Evolutionary conservation across 2,797 vertebrate genomes (phyloP).

Genomic region (Hyperoplus immaculatus): DNA sequence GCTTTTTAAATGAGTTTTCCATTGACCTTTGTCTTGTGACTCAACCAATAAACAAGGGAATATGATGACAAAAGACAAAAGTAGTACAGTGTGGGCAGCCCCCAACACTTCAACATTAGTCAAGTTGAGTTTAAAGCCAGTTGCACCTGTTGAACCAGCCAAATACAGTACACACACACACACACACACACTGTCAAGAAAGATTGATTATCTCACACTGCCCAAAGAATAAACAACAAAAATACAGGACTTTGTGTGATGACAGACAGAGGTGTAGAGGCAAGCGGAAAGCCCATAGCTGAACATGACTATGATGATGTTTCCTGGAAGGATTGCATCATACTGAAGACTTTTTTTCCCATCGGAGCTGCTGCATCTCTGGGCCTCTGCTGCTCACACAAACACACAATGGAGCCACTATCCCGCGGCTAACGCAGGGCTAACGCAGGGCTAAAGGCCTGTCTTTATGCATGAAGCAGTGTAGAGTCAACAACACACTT

Average conservation of each 20-base stretch:
- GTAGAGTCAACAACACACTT: conserved; percentile 56
- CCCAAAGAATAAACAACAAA: too few species aligned
- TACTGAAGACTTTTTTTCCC: conserved; percentile 40
- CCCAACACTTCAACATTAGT: too few species aligned
- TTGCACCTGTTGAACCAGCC: too few species aligned
- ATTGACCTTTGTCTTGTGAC: too few species aligned
- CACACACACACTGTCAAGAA: too few species aligned
- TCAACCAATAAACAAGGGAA: too few species aligned
- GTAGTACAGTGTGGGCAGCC: too few species aligned
- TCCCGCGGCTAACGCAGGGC: conserved; percentile 41
- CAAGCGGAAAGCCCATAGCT: not conserved
- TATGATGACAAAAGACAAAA: too few species aligned
- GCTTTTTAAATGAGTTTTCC: too few species aligned
- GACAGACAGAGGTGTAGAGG: not conserved
- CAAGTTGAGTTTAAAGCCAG: too few species aligned
- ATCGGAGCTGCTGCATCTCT: conserved; percentile 37
- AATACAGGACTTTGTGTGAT: not conserved
- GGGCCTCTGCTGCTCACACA: conserved; percentile 42
- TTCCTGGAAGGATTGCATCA: conserved; percentile 47
- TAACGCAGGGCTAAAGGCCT: conserved; percentile 32
- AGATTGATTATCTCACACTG: too few species aligned
- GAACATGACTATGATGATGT: conserved; percentile 3
- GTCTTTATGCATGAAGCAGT: conserved; percentile 57
- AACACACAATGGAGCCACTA: conserved; percentile 64
- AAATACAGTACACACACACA: too few species aligned